Base-by-base conservation (phyloP, 1,140 invertebrate genomes). In the Leptinotarsa defecta region DNA sequence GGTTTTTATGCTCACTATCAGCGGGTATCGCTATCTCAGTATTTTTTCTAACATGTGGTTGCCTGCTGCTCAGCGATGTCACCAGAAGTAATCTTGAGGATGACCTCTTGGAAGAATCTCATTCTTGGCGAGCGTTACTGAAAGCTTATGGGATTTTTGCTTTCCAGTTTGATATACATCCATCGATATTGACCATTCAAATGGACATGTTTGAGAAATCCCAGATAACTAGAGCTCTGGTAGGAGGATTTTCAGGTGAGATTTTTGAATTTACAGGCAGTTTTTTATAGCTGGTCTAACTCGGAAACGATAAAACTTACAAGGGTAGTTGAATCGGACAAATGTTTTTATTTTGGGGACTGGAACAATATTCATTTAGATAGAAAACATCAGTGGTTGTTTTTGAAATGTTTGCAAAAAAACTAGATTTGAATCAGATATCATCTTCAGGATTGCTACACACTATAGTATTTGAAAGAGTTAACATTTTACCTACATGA, bases 131-230 rank as follows among this genome's bases (percentile, higher is more conserved):
- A 64, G 86, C 88, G 68, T 83, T 92, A 13, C 84, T 91, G 0
- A 88, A 87, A 67, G 89, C 89, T 17, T 91, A 90, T 75, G 91
- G 91, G 61, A 89, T 92, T 63, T 84, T 93, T 48, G 88, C 90
- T 13, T 93, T 92, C 81, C 91, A 91, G 85, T 95, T 94, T 78
- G 93, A 94, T 80, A 90, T 94, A 61, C 93, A 95, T 86, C 93
- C 93, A 4, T 91, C 92, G 77, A 85, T 95, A 68, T 87, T 94
- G 81, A 94, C 93, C 0, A 89, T 95, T 15, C 93, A 94, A 85
- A 91, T 94, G 62, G 93, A 94, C 81, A 94, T 94, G 93, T 88
- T 88, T 78, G 88, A 91, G 61, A 91, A 91, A 75, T 83, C 86
- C 1, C 88, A 91, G 75, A 89, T 94, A 19, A 87, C 89, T 76